phyloP scores from a whole-genome alignment of 2,888 invertebrate species.

The Pachymerium ferrugineum region DNA sequence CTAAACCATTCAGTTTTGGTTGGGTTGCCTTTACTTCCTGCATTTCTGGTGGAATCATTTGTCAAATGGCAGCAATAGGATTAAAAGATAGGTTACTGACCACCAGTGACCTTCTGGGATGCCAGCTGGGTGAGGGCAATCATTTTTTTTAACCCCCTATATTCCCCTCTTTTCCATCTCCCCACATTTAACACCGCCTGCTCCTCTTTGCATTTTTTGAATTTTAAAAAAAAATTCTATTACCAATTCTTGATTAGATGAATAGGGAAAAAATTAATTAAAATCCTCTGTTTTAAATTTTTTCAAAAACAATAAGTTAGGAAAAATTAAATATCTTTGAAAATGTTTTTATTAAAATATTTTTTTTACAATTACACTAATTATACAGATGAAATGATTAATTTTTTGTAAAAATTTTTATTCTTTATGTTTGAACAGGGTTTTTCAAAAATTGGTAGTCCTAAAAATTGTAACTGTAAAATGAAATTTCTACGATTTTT shows the following conservation, averaged over 20 bases:
- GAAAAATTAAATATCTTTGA: too few relatives aligned
- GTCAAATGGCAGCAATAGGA: slow-evolving; percentile 17
- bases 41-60: slow-evolving; percentile 19
- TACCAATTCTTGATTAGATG: background rate
- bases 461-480: too few relatives aligned
- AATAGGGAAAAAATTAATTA: background rate
- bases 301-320: too few relatives aligned
- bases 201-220: background rate
- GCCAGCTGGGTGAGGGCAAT: slow-evolving; percentile 16
- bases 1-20: slow-evolving; percentile 15
- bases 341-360: background rate
- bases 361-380: too few relatives aligned
- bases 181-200: background rate
- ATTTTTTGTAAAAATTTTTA: too few relatives aligned
- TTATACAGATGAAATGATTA: too few relatives aligned
- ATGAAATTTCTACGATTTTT: too few relatives aligned
- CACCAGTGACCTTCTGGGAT: slow-evolving; percentile 8
- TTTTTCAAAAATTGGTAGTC: too few relatives aligned
- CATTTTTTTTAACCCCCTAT: background rate
- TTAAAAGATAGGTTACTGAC: slow-evolving; percentile 19
- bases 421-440: too few relatives aligned
- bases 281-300: too few relatives aligned
- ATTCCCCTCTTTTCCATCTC: background rate
- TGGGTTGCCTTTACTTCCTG: slow-evolving; percentile 13
- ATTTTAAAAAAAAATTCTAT: background rate